Conservation (phyloP, 2,797 vertebrate species). For the Chelidonichthys spinosus region DNA sequence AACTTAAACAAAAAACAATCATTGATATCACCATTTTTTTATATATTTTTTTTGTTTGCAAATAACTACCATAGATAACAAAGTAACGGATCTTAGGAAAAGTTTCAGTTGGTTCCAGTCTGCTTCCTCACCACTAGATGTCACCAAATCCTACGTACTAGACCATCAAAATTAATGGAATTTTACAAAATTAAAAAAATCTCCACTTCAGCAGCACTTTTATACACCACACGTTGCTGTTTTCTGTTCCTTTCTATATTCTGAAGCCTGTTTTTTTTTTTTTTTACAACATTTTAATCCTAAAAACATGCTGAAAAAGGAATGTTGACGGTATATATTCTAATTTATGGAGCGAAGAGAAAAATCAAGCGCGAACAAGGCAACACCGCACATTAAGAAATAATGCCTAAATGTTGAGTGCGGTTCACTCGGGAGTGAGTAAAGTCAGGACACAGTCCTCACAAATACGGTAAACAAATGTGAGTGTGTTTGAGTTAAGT, state of each 20-base stretch:
- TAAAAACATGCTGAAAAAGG: no score
- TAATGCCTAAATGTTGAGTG: not conserved
- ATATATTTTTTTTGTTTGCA: no score
- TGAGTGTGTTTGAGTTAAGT: constrained; percentile 19
- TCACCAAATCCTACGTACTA: not conserved
- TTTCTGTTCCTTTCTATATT: no score
- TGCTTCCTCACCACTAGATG: not conserved
- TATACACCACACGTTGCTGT: no score
- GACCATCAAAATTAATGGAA: not conserved
- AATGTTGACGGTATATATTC: no score
- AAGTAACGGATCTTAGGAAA: no score
- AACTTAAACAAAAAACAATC: no score
- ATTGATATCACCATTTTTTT: no score
- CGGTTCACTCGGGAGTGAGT: not conserved
- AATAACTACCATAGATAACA: no score
- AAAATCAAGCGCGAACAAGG: not conserved
- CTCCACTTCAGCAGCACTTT: not conserved
- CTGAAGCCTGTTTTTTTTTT: no score
- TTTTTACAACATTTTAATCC: no score
- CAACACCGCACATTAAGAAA: not conserved
- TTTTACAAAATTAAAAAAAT: not conserved
- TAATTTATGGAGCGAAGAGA: not conserved
- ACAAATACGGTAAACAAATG: not conserved
- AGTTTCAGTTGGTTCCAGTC: not conserved
- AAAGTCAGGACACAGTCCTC: not conserved